Conservation (phyloP, 2,888 invertebrate genomes). For the Drosophila sordidula region DNA sequence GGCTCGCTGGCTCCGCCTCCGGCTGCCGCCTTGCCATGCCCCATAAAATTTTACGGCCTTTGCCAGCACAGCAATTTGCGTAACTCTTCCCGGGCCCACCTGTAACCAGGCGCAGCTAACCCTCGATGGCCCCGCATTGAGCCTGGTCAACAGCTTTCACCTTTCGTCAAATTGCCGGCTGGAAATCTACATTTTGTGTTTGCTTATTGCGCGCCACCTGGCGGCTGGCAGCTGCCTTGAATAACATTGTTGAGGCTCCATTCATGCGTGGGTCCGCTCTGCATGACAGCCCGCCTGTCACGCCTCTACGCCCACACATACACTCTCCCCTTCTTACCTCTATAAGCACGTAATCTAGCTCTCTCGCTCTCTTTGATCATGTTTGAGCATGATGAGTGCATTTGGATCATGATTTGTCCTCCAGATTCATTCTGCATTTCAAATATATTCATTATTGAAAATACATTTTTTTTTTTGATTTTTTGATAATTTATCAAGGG, state of each 20-base stretch:
- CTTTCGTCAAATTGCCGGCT: conserved; percentile 57
- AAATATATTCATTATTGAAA: too few species aligned
- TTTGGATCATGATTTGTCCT: too few species aligned
- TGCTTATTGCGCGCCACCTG: conserved; percentile 43
- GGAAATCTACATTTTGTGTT: conserved; percentile 24
- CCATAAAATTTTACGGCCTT: conserved; percentile 78
- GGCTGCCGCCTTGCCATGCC: conserved; percentile 40
- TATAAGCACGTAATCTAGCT: neutral
- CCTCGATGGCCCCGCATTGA: neutral
- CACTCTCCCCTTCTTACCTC: too few species aligned
- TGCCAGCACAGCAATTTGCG: conserved; percentile 80
- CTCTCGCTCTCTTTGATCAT: too few species aligned
- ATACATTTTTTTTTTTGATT: too few species aligned
- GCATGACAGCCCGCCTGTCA: neutral
- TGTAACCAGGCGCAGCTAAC: too few species aligned
- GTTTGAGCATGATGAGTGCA: too few species aligned
- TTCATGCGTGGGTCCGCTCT: conserved; percentile 25
- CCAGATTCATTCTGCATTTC: too few species aligned
- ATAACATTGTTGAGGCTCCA: conserved; percentile 64
- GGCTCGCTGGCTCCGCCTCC: conserved; percentile 22
- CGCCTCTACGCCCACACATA: neutral
- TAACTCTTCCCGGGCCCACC: conserved; percentile 45
- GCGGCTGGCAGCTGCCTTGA: conserved; percentile 48
- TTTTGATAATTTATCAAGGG: too few species aligned
- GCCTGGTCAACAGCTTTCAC: conserved; percentile 67